A percentile compares a stretch with the other conserved stretches of the same genome.
phyloP scores from a whole-genome alignment of 2,113 vertebrate species.

The Ailurus styani region DNA sequence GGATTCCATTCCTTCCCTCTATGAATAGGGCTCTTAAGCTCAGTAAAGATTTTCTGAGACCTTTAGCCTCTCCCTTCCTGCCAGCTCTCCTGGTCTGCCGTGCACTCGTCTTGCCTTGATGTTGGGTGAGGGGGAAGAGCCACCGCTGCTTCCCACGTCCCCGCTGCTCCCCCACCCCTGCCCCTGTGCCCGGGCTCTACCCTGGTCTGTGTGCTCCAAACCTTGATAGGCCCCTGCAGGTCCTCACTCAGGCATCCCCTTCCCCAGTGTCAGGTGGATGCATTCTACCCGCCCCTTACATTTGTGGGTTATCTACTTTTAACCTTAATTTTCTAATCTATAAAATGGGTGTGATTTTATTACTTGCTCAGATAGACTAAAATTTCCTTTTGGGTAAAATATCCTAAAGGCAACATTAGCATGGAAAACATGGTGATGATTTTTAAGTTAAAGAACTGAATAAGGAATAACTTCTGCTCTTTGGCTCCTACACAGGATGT shows the following conservation, averaged over 20 bases:
- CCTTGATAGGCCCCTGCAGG: too few relatives aligned
- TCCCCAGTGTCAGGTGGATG: background rate
- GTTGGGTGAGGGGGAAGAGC: accelerated
- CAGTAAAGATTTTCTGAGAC: background rate
- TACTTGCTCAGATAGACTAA: background rate
- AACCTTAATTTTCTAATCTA: background rate
- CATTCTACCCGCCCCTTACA: too few relatives aligned
- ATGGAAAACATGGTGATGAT: background rate
- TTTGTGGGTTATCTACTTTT: background rate
- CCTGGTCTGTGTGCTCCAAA: background rate
- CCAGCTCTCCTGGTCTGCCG: background rate
- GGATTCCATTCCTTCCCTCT: background rate
- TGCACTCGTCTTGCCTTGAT: background rate
- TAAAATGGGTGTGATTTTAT: background rate
- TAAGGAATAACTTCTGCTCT: background rate
- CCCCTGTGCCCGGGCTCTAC: background rate
- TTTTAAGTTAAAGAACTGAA: background rate
- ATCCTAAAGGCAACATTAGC: background rate
- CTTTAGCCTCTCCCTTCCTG: background rate
- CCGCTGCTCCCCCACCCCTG: background rate
- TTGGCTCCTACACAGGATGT: slow-evolving; percentile 81
- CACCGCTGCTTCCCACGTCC: too few relatives aligned
- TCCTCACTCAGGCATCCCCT: accelerated
- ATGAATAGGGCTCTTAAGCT: background rate
- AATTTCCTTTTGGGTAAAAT: background rate